Evolutionary conservation across 2,113 vertebrate species (phyloP).

Genomic region (Prinia subflava): DNA sequence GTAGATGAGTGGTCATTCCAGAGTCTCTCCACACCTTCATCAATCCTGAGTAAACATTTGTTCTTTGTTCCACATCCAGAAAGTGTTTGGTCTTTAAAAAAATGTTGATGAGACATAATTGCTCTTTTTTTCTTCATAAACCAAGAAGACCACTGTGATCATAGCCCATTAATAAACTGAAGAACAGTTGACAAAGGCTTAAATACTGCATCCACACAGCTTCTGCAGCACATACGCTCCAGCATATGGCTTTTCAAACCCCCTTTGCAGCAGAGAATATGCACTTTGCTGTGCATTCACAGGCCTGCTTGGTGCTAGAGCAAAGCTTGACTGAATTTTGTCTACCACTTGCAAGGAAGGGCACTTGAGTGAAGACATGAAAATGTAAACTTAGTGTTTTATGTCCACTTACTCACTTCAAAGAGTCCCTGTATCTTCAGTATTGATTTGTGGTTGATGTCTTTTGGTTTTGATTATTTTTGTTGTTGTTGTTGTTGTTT

Average conservation of each 20-base stretch:
- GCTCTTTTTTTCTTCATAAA: neutral
- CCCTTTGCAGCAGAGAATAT: neutral
- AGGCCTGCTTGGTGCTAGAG: neutral
- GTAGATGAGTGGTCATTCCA: neutral
- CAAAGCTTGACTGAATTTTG: neutral
- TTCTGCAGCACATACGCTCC: constrained; percentile 19
- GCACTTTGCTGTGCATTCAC: neutral
- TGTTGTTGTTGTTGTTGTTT: neutral
- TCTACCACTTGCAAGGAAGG: neutral
- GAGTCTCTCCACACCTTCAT: neutral
- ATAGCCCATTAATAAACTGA: neutral
- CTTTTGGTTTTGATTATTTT: neutral
- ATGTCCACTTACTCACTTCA: neutral
- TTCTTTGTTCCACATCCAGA: neutral
- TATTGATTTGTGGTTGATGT: neutral
- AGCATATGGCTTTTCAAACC: constrained; percentile 21
- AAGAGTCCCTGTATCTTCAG: neutral
- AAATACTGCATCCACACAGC: neutral
- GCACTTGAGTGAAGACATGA: neutral
- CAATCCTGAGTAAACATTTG: neutral
- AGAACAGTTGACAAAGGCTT: neutral
- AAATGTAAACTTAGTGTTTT: neutral
- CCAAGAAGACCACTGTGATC: neutral
- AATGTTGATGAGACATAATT: neutral
- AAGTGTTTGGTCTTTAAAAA: neutral